Conservation (phyloP, 2,113 vertebrate genomes). For the Promerops cafer region DNA sequence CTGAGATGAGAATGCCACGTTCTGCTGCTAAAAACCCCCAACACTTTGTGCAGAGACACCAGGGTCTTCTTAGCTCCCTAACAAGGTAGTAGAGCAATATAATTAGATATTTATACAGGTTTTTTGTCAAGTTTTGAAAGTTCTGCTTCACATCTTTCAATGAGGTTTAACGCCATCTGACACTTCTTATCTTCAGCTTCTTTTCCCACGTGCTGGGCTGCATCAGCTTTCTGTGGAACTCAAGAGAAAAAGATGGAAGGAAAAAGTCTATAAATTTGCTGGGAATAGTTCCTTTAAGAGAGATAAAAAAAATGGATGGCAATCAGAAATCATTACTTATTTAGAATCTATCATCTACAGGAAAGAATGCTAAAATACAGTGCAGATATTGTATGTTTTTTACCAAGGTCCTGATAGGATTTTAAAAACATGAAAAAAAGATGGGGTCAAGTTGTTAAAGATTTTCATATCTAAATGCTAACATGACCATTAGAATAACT, state of each 20-base stretch:
- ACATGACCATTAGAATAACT: not conserved
- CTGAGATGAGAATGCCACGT: not conserved
- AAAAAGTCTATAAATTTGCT: not conserved
- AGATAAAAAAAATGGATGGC: not conserved
- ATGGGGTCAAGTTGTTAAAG: not conserved
- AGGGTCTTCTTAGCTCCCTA: not conserved
- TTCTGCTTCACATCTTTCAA: not conserved
- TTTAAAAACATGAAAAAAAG: not conserved
- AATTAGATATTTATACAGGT: not conserved
- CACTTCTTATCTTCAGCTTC: not conserved
- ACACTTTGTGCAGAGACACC: not conserved
- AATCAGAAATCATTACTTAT: fast-evolving
- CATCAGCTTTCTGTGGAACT: not conserved
- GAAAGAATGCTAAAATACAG: not conserved
- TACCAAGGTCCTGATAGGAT: not conserved
- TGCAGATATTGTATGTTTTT: not conserved
- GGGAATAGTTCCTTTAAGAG: not conserved
- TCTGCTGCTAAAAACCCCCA: not conserved
- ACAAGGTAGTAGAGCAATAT: not conserved
- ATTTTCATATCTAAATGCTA: not conserved
- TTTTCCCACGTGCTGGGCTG: not conserved
- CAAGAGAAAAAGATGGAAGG: not conserved
- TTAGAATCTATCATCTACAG: not conserved
- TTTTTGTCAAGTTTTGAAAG: not conserved
- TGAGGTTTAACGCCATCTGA: not conserved